Conservation (phyloP, 2,888 invertebrate species). For the Tiliacea citrago region DNA sequence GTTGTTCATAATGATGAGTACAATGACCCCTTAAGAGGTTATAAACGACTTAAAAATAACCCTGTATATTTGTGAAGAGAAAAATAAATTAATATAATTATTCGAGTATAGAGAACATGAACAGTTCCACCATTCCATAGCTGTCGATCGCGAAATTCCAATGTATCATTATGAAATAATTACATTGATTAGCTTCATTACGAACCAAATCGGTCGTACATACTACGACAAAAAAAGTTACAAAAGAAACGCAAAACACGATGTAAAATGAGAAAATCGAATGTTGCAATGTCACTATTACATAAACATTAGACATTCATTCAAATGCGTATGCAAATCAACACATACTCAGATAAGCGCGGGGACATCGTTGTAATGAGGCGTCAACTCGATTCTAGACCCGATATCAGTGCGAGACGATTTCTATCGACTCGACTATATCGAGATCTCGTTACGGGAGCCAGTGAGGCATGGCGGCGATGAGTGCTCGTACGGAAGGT, state of each 20-base stretch:
- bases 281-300: conserved; percentile 59
- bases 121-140: conserved; percentile 27
- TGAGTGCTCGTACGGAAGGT: conserved; percentile 61
- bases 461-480: conserved; percentile 70
- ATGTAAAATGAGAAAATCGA: conserved; percentile 46
- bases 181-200: conserved; percentile 45
- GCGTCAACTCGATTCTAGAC: conserved; percentile 58
- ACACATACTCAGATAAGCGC: conserved; percentile 57
- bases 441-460: conserved; percentile 75
- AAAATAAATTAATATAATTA: too few species aligned
- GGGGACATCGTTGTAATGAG: conserved; percentile 65
- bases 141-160: conserved; percentile 7
- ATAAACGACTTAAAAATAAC: too few species aligned
- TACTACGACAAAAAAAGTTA: conserved; percentile 30
- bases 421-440: conserved; percentile 72
- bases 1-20: too few species aligned
- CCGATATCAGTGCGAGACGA: conserved; percentile 63
- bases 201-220: conserved; percentile 21
- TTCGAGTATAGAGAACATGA: background rate
- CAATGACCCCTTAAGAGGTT: too few species aligned
- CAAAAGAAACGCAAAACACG: conserved; percentile 41
- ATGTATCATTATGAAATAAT: conserved; percentile 31
- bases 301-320: conserved; percentile 60
- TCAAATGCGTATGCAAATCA: conserved; percentile 57
- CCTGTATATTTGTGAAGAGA: too few species aligned